Percentiles rank a stretch among this genome's conserved stretches.
These are phyloP conservation scores for Phoxinus phoxinus DNA, from an alignment of 2,113 vertebrate genomes.

Conservation along the genomic window DNA sequence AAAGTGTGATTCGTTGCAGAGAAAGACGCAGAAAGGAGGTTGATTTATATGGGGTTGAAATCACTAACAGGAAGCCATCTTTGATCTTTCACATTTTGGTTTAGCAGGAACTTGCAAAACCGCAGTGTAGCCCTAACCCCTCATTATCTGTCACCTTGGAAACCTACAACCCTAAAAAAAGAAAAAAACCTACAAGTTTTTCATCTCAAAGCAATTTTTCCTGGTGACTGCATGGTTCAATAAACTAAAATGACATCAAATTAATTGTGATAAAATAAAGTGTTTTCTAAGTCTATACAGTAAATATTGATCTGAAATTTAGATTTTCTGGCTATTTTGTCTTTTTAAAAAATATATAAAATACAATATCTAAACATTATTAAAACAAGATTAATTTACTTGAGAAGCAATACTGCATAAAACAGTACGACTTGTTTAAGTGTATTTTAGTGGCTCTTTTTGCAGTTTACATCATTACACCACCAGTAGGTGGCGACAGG, in stretches of 20 bases:
- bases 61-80: constrained; percentile 49
- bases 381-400: background rate
- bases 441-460: background rate
- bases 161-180: constrained; percentile 3
- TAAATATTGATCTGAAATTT: background rate
- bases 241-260: background rate
- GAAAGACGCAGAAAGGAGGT: background rate
- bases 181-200: too few relatives aligned
- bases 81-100: constrained; percentile 18
- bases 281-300: background rate
- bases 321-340: background rate
- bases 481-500: background rate
- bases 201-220: background rate
- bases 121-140: constrained; percentile 32
- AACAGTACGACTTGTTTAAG: background rate
- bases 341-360: background rate
- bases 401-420: background rate
- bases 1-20: background rate
- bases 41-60: constrained; percentile 17
- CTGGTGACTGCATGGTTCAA: background rate
- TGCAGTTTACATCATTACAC: background rate
- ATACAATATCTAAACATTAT: too few relatives aligned
- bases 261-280: background rate
- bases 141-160: constrained; percentile 43
- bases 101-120: constrained; percentile 61